A percentile compares a stretch with the other conserved stretches of the same genome.
Evolutionary conservation across 2,113 vertebrate species (phyloP).

Genomic region (Crotalus helleri): DNA sequence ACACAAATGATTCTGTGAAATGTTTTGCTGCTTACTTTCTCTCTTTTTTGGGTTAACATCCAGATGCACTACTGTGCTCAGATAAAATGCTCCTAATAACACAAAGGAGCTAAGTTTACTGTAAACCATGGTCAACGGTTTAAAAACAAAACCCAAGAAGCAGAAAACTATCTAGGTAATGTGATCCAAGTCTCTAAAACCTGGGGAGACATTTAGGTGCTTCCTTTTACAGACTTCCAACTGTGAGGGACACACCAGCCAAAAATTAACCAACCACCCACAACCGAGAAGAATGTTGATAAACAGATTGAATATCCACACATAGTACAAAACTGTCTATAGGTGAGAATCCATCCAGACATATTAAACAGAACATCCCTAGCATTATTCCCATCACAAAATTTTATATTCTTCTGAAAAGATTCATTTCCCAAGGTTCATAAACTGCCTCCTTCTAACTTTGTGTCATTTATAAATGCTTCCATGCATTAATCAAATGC

Average conservation of each 20-base stretch:
- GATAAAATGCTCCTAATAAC: neutral
- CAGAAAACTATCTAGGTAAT: neutral
- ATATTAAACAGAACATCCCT: slow-evolving; percentile 51
- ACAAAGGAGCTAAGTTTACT: neutral
- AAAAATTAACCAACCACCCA: neutral
- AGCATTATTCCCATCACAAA: slow-evolving; percentile 57
- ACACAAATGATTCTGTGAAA: neutral
- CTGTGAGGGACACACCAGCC: neutral
- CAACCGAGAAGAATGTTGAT: too few relatives aligned
- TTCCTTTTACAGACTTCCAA: neutral
- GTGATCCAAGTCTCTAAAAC: neutral
- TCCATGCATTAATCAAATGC: slow-evolving; percentile 66
- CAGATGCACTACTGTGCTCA: neutral
- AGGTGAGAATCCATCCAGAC: slow-evolving; percentile 8
- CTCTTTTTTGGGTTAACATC: neutral
- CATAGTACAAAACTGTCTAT: slow-evolving; percentile 15
- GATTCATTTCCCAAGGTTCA: slow-evolving; percentile 66
- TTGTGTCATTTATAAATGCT: slow-evolving; percentile 68
- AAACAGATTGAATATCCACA: neutral
- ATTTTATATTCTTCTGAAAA: slow-evolving; percentile 74
- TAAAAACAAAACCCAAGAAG: neutral
- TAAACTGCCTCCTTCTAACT: slow-evolving; percentile 68
- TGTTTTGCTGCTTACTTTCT: neutral
- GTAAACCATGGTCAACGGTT: neutral
- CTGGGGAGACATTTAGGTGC: neutral